phyloP scores from a whole-genome alignment of 2,113 vertebrate genomes.

The Pomatostomus ruficeps region DNA sequence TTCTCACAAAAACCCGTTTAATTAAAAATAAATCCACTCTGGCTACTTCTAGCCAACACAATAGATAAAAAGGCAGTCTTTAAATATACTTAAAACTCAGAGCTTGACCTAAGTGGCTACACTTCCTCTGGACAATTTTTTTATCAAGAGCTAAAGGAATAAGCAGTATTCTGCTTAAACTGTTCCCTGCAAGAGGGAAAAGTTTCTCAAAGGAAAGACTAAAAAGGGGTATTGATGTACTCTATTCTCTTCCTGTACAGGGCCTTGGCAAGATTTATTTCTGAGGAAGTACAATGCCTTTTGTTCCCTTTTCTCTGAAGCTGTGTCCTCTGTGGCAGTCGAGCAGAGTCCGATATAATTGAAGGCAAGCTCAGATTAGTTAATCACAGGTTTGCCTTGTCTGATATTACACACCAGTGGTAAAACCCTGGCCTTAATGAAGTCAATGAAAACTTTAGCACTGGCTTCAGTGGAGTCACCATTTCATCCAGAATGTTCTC shows the following conservation, averaged over 20 bases:
- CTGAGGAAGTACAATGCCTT: slow-evolving; percentile 32
- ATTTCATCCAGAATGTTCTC: slow-evolving; percentile 9
- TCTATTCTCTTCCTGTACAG: neutral
- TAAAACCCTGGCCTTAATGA: neutral
- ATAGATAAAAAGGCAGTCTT: neutral
- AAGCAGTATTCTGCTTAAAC: neutral
- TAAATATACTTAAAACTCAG: neutral
- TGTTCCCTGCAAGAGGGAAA: neutral
- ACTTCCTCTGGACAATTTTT: neutral
- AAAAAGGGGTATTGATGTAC: neutral
- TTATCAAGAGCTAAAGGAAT: neutral
- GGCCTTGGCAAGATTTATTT: neutral
- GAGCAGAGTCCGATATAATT: neutral
- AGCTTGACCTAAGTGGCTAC: neutral
- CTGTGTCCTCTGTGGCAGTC: neutral
- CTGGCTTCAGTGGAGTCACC: neutral
- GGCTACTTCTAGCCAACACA: neutral
- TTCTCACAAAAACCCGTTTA: neutral
- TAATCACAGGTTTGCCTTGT: slow-evolving; percentile 8
- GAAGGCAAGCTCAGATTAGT: neutral
- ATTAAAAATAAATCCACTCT: neutral
- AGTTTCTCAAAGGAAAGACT: slow-evolving; percentile 1
- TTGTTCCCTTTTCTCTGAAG: slow-evolving; percentile 35
- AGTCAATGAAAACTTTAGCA: neutral
- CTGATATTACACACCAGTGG: slow-evolving; percentile 3